Percentiles rank a stretch among this genome's conserved stretches.
Evolutionary conservation across 2,797 vertebrate species (phyloP).

Genomic region (Amblyopsis hoosieri): DNA sequence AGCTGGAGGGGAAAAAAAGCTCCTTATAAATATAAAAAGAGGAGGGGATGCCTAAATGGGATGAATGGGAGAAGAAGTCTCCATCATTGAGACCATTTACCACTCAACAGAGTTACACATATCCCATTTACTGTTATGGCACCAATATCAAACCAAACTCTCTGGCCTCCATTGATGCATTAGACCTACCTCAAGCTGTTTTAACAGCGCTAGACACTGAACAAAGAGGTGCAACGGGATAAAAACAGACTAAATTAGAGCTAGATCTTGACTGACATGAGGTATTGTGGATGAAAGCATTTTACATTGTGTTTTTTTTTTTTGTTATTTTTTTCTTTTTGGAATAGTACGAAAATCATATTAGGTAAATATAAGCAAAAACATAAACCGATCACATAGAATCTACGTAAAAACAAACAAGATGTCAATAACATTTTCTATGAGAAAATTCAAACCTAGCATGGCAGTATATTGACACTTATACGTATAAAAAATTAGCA

Average conservation of each 20-base stretch:
- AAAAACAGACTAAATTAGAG: constrained; percentile 69
- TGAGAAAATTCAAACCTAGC: constrained; percentile 93
- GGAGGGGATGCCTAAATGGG: constrained; percentile 61
- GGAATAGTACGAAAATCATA: constrained; percentile 94
- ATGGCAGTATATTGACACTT: constrained; percentile 94
- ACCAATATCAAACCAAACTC: constrained; percentile 74
- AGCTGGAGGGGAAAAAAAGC: constrained; percentile 70
- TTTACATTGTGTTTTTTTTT: constrained; percentile 72
- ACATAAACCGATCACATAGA: constrained; percentile 86
- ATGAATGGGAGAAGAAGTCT: constrained; percentile 75
- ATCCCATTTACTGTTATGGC: constrained; percentile 76
- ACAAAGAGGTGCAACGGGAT: constrained; percentile 69
- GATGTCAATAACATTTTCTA: constrained; percentile 95
- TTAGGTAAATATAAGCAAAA: constrained; percentile 53
- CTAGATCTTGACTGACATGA: constrained; percentile 88
- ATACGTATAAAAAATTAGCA: constrained; percentile 90
- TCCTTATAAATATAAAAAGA: constrained; percentile 78
- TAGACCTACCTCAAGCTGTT: constrained; percentile 60
- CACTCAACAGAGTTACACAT: constrained; percentile 81
- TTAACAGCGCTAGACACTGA: constrained; percentile 78
- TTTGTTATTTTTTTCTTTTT: constrained; percentile 75
- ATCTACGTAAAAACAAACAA: constrained; percentile 81
- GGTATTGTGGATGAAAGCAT: constrained; percentile 93
- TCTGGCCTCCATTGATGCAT: constrained; percentile 74
- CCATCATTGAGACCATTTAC: constrained; percentile 80